These are phyloP conservation scores for Lipophrys pholis DNA, from an alignment of 2,113 vertebrate genomes.

Conservation along the genomic window DNA sequence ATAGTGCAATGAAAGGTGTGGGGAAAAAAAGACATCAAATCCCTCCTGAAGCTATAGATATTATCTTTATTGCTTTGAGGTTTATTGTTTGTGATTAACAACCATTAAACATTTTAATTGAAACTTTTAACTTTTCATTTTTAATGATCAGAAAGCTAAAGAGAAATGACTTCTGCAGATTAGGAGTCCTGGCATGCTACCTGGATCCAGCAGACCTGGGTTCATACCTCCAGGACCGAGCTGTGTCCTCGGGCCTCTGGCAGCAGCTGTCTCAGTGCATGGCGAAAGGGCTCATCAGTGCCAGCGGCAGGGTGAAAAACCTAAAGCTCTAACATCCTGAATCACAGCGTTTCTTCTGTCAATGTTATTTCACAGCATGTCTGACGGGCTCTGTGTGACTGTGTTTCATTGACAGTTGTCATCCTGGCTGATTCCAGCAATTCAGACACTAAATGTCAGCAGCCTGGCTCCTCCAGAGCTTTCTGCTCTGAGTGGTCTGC, in stretches of 20 bases:
- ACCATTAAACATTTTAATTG: no score
- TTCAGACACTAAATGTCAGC: slow-evolving; percentile 81
- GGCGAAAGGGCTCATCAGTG: slow-evolving; percentile 82
- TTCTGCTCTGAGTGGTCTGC: slow-evolving; percentile 80
- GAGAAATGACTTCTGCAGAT: slow-evolving; percentile 69
- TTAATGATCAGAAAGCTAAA: slow-evolving; percentile 13
- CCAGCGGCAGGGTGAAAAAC: slow-evolving; percentile 81
- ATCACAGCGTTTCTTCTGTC: background rate
- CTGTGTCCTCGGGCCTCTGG: slow-evolving; percentile 80
- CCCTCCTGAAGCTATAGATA: background rate
- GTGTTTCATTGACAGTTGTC: slow-evolving; percentile 81
- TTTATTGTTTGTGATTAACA: background rate
- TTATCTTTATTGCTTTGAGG: background rate
- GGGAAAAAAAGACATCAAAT: background rate
- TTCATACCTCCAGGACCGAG: slow-evolving; percentile 77
- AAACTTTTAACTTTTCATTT: background rate
- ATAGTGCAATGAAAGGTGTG: no score
- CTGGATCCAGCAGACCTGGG: slow-evolving; percentile 85
- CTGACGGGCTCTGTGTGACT: slow-evolving; percentile 16
- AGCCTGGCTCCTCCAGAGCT: slow-evolving; percentile 76
- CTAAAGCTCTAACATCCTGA: background rate
- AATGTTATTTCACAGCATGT: background rate
- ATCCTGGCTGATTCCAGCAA: slow-evolving; percentile 82
- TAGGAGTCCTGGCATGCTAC: slow-evolving; percentile 88
- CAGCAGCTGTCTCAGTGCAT: slow-evolving; percentile 86